phyloP scores from a whole-genome alignment of 2,888 invertebrate genomes.

The Morpho helenor region DNA sequence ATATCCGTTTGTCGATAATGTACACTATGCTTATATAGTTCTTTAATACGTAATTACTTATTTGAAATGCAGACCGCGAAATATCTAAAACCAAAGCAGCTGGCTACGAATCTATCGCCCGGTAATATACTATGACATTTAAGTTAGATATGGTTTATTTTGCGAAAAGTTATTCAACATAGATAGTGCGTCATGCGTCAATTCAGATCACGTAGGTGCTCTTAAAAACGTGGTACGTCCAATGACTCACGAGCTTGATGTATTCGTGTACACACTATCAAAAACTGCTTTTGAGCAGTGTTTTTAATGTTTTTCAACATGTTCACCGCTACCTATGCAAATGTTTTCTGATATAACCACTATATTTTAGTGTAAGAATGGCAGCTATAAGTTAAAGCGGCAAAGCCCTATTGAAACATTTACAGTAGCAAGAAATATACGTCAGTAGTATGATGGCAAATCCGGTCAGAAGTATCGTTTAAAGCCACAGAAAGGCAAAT shows the following conservation, averaged over 20 bases:
- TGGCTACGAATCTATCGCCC: constrained; percentile 3
- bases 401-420: too few species aligned
- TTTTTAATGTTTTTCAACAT: too few species aligned
- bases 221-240: constrained; percentile 27
- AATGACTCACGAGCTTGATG: constrained; percentile 29
- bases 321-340: too few species aligned
- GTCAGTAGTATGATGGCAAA: too few species aligned
- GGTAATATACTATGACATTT: constrained; percentile 10
- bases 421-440: too few species aligned
- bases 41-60: constrained; percentile 16
- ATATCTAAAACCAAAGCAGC: constrained; percentile 23
- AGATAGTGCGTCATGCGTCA: constrained; percentile 17
- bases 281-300: too few species aligned
- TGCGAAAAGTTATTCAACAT: neutral
- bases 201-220: constrained; percentile 32
- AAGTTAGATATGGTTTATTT: constrained; percentile 11
- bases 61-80: constrained; percentile 37
- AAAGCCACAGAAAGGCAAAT: too few species aligned
- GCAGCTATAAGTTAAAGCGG: too few species aligned
- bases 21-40: neutral
- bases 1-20: neutral
- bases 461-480: too few species aligned
- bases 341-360: too few species aligned
- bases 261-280: constrained; percentile 30
- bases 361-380: too few species aligned